Percentiles rank a stretch among this genome's conserved stretches.
phyloP scores from a whole-genome alignment of 2,888 invertebrate species.

The Carpatolechia fugitivella region DNA sequence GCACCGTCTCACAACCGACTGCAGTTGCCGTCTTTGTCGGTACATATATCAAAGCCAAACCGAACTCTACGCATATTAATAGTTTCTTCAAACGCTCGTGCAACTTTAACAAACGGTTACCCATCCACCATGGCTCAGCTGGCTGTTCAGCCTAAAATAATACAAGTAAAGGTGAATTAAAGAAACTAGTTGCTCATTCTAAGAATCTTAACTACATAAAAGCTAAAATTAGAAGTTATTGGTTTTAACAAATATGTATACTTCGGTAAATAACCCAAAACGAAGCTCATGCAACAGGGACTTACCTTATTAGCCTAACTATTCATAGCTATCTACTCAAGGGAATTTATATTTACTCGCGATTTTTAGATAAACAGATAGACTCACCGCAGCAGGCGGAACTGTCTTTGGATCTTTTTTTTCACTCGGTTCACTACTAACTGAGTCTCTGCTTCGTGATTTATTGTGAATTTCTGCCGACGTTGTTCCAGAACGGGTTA shows the following conservation, averaged over 20 bases:
- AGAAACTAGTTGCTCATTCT: no score
- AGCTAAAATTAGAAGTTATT: no score
- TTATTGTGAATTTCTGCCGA: conserved; percentile 67
- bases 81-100: conserved; percentile 48
- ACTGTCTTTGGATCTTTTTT: conserved; percentile 27
- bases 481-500: conserved; percentile 42
- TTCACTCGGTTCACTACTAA: conserved; percentile 42
- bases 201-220: no score
- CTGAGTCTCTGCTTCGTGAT: conserved; percentile 69
- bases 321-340: no score
- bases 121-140: conserved; percentile 32
- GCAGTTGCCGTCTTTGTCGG: conserved; percentile 78
- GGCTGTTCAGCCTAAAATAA: conserved; percentile 18
- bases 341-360: no score
- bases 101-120: conserved; percentile 36
- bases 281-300: no score
- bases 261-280: no score
- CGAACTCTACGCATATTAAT: conserved; percentile 71
- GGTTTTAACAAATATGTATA: no score
- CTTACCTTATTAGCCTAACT: no score
- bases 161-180: background rate
- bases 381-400: conserved; percentile 11
- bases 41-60: conserved; percentile 80
- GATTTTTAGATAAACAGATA: no score
- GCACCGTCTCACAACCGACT: conserved; percentile 63